Evolutionary conservation across 2,797 vertebrate species (phyloP).

Genomic region (Limosa lapponica): DNA sequence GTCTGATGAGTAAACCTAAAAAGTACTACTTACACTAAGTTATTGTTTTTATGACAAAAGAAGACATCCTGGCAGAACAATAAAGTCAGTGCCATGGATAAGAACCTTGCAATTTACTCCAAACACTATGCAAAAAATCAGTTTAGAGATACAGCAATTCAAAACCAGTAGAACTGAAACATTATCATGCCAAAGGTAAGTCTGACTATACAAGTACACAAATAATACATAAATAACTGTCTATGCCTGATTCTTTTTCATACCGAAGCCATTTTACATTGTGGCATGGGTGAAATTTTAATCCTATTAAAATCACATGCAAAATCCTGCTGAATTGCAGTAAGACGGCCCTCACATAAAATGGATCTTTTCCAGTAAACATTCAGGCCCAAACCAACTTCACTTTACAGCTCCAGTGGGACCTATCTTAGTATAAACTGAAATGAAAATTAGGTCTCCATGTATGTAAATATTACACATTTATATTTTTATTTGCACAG

Average conservation of each 20-base stretch:
- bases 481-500: background rate
- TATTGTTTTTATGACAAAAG: constrained; percentile 83
- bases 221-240: background rate
- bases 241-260: background rate
- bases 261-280: background rate
- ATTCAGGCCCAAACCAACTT: background rate
- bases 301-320: background rate
- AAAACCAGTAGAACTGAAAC: background rate
- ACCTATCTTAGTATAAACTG: background rate
- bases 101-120: constrained; percentile 80
- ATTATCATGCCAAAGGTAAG: background rate
- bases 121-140: constrained; percentile 23
- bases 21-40: constrained; percentile 82
- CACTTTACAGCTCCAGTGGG: background rate
- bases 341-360: background rate
- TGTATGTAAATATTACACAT: background rate
- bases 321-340: background rate
- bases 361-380: background rate
- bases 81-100: constrained; percentile 66
- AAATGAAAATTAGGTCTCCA: constrained; percentile 3
- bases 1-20: constrained; percentile 83
- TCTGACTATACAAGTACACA: background rate
- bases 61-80: constrained; percentile 79
- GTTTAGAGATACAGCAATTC: constrained; percentile 2
- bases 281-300: background rate